Conservation (phyloP, 2,113 vertebrate genomes). For the Corydoras maculifer region DNA sequence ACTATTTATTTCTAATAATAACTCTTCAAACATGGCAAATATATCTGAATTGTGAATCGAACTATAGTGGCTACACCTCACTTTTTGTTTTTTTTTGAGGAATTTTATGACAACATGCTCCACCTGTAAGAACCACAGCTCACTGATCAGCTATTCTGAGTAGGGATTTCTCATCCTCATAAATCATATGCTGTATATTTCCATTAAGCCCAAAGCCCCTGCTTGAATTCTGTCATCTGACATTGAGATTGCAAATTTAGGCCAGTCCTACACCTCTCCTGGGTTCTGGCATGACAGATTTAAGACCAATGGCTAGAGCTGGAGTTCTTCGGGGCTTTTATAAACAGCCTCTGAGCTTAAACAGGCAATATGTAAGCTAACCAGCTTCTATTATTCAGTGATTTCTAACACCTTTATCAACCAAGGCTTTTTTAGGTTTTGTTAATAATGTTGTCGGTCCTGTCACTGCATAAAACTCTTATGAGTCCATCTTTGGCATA, state of each 20-base stretch:
- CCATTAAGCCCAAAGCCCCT: conserved; percentile 35
- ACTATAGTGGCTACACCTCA: no score
- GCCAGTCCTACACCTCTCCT: conserved; percentile 48
- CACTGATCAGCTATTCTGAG: conserved; percentile 24
- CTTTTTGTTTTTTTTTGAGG: not conserved
- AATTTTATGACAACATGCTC: conserved; percentile 36
- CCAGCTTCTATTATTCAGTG: conserved; percentile 31
- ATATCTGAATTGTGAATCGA: no score
- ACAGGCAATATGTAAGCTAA: conserved; percentile 29
- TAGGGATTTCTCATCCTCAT: conserved; percentile 49
- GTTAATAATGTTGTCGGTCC: no score
- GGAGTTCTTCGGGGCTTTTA: conserved; percentile 49
- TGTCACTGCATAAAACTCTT: no score
- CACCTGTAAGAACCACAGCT: conserved; percentile 34
- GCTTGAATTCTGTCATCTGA: conserved; percentile 33
- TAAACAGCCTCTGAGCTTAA: conserved; percentile 33
- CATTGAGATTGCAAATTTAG: conserved; percentile 51
- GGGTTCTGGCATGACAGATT: conserved; percentile 51
- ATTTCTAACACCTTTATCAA: no score
- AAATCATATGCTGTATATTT: conserved; percentile 51
- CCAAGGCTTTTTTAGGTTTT: no score
- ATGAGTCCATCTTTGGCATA: no score
- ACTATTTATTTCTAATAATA: no score
- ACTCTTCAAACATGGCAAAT: no score
- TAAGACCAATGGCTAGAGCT: conserved; percentile 49